Evolutionary conservation across 1,140 invertebrate species (phyloP).

Genomic region (Conus betulinus): DNA sequence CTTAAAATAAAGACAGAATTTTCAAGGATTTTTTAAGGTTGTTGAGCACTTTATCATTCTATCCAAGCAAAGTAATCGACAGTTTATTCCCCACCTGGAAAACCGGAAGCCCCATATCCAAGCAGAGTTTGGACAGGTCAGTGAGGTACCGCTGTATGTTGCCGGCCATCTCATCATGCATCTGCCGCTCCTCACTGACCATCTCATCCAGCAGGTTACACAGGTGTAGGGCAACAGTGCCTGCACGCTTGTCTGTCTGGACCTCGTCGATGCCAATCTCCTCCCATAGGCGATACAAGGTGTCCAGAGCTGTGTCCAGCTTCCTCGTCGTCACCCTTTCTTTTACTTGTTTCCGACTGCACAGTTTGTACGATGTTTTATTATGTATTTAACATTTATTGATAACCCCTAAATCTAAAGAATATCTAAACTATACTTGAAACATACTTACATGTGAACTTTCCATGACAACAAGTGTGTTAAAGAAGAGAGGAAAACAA

Average conservation of each 20-base stretch:
- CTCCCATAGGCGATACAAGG: constrained; percentile 59
- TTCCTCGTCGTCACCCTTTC: constrained; percentile 46
- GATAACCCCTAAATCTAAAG: no score
- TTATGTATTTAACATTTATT: no score
- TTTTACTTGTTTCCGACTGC: constrained; percentile 44
- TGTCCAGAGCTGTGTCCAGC: constrained; percentile 54
- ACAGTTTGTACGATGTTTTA: not conserved
- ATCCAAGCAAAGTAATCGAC: no score
- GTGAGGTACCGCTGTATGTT: constrained; percentile 53
- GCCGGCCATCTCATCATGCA: constrained; percentile 49
- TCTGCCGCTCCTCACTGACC: constrained; percentile 62
- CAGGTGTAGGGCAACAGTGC: constrained; percentile 59
- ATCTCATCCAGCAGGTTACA: constrained; percentile 63
- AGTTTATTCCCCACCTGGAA: not conserved
- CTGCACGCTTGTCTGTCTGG: constrained; percentile 51
- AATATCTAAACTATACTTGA: no score
- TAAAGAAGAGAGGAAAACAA: no score
- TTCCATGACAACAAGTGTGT: no score
- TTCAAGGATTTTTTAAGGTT: no score
- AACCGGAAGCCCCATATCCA: constrained; percentile 54
- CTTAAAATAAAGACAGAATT: no score
- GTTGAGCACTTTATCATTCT: no score
- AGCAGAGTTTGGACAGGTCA: constrained; percentile 49
- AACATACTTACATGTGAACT: no score
- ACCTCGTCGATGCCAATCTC: constrained; percentile 63